Percentiles rank a stretch among this genome's conserved stretches.
phyloP scores from a whole-genome alignment of 2,113 vertebrate species.

The Mesocricetus auratus region DNA sequence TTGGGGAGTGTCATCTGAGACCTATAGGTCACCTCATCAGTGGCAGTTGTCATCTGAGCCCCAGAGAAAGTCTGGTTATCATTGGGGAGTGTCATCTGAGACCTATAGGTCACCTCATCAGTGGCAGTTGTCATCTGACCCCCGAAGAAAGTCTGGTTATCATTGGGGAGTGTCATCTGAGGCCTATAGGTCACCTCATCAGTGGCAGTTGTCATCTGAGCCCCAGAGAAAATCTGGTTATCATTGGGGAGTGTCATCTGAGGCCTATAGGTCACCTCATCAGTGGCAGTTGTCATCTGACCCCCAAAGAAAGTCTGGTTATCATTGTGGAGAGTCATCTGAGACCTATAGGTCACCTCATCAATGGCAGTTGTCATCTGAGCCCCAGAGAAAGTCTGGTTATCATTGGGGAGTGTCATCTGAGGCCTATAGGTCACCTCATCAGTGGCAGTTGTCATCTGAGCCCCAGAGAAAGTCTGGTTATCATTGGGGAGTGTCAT shows the following conservation, averaged over 20 bases:
- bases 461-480: not conserved
- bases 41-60: too few relatives aligned
- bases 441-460: not conserved
- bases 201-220: rapidly evolving
- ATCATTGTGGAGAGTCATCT: rapidly evolving
- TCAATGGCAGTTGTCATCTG: rapidly evolving
- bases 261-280: too few relatives aligned
- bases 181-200: not conserved
- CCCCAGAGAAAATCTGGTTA: not conserved
- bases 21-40: too few relatives aligned
- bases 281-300: too few relatives aligned
- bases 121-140: not conserved
- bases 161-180: not conserved
- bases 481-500: rapidly evolving
- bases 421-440: too few relatives aligned
- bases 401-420: rapidly evolving
- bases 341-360: too few relatives aligned
- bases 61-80: not conserved
- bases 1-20: too few relatives aligned
- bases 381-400: not conserved
- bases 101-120: too few relatives aligned
- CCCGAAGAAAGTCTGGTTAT: not conserved
- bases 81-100: rapidly evolving
- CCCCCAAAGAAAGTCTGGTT: not conserved
- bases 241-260: rapidly evolving